Conservation (phyloP, 1,140 invertebrate genomes). For the Adelges cooleyi region DNA sequence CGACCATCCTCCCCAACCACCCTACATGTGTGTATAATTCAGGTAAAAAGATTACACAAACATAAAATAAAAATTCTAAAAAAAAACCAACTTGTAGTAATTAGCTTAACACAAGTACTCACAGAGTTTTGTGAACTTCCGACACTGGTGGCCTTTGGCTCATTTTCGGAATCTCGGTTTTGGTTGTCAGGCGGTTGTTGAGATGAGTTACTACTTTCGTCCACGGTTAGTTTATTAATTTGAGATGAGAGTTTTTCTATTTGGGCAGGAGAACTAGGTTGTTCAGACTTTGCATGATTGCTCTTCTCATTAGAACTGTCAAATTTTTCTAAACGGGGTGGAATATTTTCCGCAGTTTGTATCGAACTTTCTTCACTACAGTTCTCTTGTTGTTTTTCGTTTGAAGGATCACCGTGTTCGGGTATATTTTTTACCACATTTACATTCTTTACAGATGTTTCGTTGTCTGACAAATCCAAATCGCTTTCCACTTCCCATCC, state of each 20-base stretch:
- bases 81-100: too few relatives aligned
- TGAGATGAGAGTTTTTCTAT: too few relatives aligned
- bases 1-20: constrained; percentile 48
- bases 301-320: not conserved
- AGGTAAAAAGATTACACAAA: not conserved
- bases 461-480: not conserved
- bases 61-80: too few relatives aligned
- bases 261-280: too few relatives aligned
- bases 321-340: not conserved
- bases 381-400: not conserved
- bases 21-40: not conserved
- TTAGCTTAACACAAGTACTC: too few relatives aligned
- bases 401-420: not conserved
- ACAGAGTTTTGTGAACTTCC: too few relatives aligned
- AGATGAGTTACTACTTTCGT: too few relatives aligned
- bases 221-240: too few relatives aligned
- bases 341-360: not conserved
- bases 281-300: too few relatives aligned
- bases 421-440: not conserved
- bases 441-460: not conserved
- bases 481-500: constrained; percentile 14
- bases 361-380: not conserved
- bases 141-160: too few relatives aligned
- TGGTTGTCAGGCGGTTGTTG: too few relatives aligned
- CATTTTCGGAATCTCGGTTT: too few relatives aligned